Percentiles rank a stretch among this genome's conserved stretches.
These are phyloP conservation scores for Kuschelorhynchus macadamiae DNA, from an alignment of 2,888 invertebrate species.

Conservation along the genomic window DNA sequence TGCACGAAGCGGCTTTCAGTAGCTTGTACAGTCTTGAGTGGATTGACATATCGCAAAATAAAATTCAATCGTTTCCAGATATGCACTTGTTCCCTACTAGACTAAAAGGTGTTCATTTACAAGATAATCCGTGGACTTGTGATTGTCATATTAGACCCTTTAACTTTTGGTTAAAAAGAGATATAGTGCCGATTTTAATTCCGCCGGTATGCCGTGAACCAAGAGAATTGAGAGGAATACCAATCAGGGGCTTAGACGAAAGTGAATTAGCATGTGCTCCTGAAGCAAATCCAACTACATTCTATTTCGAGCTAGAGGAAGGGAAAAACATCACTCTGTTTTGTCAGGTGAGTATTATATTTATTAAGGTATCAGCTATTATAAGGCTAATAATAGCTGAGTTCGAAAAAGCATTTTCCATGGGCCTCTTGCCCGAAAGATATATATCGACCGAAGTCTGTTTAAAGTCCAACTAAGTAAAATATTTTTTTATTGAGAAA, in stretches of 20 bases:
- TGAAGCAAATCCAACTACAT: constrained; percentile 80
- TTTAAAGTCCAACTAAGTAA: too few species aligned
- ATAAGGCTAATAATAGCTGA: too few species aligned
- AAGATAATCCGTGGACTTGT: constrained; percentile 91
- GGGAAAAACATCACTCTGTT: constrained; percentile 85
- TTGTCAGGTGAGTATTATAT: constrained; percentile 74
- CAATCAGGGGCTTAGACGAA: constrained; percentile 77
- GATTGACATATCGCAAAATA: constrained; percentile 87
- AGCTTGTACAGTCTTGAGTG: constrained; percentile 87
- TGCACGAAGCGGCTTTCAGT: constrained; percentile 86
- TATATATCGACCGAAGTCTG: too few species aligned
- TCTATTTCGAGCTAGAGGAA: constrained; percentile 82
- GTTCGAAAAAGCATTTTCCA: too few species aligned
- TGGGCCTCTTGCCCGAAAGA: too few species aligned
- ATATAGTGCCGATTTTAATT: constrained; percentile 75
- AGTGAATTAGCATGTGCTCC: constrained; percentile 86
- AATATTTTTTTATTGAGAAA: too few species aligned
- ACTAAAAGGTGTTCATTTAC: constrained; percentile 84
- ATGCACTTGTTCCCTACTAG: constrained; percentile 78
- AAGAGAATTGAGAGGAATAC: constrained; percentile 75
- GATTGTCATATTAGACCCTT: constrained; percentile 86
- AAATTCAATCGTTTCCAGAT: constrained; percentile 80
- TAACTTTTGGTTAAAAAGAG: constrained; percentile 75
- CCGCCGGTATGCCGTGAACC: constrained; percentile 86
- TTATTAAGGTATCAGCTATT: too few species aligned